Evolutionary conservation across 2,888 invertebrate genomes (phyloP).

Genomic region (Hirtodrosophila confusa): DNA sequence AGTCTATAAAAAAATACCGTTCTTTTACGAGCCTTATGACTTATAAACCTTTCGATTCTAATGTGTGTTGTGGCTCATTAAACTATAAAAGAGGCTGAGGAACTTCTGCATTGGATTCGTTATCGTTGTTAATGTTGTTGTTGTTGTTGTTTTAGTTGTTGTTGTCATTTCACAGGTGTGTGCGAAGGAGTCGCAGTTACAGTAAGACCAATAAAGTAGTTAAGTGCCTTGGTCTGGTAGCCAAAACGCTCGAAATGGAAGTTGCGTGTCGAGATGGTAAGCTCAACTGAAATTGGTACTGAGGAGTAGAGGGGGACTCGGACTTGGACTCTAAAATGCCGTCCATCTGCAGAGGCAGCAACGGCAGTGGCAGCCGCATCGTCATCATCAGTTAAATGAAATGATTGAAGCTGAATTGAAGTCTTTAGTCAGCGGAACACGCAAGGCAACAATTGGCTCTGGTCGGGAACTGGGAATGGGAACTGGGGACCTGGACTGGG

Average conservation of each 20-base stretch:
- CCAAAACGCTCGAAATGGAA: conserved; percentile 69
- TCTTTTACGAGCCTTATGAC: conserved; percentile 62
- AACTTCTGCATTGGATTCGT: conserved; percentile 38
- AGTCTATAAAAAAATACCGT: conserved; percentile 61
- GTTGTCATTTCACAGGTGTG: conserved; percentile 72
- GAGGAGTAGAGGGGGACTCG: too few species aligned
- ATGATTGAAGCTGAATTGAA: conserved; percentile 80
- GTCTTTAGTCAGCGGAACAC: conserved; percentile 78
- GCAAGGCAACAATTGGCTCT: conserved; percentile 74
- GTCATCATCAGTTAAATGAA: conserved; percentile 79
- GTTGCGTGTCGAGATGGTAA: conserved; percentile 59
- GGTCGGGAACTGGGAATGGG: neutral
- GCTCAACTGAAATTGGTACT: conserved; percentile 4
- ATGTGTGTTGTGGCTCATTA: conserved; percentile 52
- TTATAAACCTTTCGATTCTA: conserved; percentile 51
- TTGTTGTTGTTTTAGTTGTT: conserved; percentile 25
- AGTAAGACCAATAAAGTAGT: conserved; percentile 71
- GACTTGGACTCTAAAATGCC: conserved; percentile 47
- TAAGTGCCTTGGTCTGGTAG: conserved; percentile 72
- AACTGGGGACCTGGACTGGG: neutral
- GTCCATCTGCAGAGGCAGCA: conserved; percentile 48
- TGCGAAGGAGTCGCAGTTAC: conserved; percentile 60
- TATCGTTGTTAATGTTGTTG: conserved; percentile 8
- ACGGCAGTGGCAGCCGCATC: conserved; percentile 52
- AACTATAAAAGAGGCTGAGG: conserved; percentile 64